Percentiles rank a stretch among this genome's conserved stretches.
Evolutionary conservation across 2,113 vertebrate genomes (phyloP).

Genomic region (Chaetops frenatus): DNA sequence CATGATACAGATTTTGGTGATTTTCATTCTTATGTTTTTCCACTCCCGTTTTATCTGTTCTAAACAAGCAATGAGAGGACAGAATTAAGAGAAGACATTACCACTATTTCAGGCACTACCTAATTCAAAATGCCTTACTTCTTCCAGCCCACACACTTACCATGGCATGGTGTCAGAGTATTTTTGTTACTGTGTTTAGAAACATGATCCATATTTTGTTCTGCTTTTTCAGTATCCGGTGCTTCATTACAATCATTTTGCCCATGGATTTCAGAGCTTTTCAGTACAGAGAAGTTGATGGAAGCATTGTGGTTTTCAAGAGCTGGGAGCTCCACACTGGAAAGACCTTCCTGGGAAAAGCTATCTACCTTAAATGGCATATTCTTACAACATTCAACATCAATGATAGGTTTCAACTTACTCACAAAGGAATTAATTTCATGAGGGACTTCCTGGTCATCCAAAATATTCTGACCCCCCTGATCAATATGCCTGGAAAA

Average conservation of each 20-base stretch:
- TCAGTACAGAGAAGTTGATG: background rate
- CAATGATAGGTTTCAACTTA: background rate
- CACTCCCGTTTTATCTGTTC: background rate
- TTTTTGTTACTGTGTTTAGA: background rate
- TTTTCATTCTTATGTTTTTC: background rate
- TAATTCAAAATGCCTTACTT: background rate
- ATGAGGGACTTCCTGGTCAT: background rate
- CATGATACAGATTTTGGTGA: background rate
- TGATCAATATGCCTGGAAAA: background rate
- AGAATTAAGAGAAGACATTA: background rate
- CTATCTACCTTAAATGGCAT: background rate
- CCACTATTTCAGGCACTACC: background rate
- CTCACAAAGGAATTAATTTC: background rate
- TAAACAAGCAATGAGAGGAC: background rate
- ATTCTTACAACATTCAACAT: background rate
- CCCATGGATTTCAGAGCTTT: background rate
- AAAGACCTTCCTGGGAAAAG: background rate
- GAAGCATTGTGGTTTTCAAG: background rate
- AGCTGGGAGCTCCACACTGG: background rate
- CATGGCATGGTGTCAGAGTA: background rate
- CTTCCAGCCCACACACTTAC: constrained; percentile 41
- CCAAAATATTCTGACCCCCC: background rate
- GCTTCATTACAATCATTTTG: background rate
- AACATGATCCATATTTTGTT: background rate
- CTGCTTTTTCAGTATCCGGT: background rate